These are phyloP conservation scores for Ranitomeya variabilis DNA, from an alignment of 2,113 vertebrate species.

Conservation along the genomic window DNA sequence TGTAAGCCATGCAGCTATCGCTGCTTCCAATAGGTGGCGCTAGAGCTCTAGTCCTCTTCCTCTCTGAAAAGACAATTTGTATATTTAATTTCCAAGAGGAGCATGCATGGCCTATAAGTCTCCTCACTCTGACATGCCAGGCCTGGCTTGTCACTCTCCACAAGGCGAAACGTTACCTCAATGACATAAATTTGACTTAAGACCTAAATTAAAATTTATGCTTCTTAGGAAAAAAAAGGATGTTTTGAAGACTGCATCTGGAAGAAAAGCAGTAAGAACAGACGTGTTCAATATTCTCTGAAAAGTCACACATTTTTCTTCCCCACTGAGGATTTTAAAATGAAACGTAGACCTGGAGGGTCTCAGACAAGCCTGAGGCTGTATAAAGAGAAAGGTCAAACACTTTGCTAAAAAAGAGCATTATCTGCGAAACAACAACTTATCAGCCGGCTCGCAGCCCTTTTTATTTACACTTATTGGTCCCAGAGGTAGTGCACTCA, in stretches of 20 bases:
- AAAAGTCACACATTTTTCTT: slow-evolving; percentile 74
- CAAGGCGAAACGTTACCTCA: too few relatives aligned
- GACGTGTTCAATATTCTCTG: slow-evolving; percentile 69
- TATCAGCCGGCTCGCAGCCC: slow-evolving; percentile 83
- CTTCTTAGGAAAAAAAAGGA: not conserved
- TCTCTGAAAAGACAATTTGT: too few relatives aligned
- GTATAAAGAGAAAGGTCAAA: slow-evolving; percentile 91
- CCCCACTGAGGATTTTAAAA: slow-evolving; percentile 80
- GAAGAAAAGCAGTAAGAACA: slow-evolving; percentile 65
- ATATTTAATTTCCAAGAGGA: too few relatives aligned
- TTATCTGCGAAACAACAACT: slow-evolving; percentile 87
- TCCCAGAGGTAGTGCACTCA: slow-evolving; percentile 86
- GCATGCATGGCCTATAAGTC: too few relatives aligned
- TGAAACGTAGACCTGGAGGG: slow-evolving; percentile 82
- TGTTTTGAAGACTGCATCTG: slow-evolving; percentile 61
- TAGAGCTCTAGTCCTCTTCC: too few relatives aligned
- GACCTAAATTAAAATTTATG: not conserved
- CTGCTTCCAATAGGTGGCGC: too few relatives aligned
- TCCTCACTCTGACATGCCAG: too few relatives aligned
- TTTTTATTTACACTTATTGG: slow-evolving; percentile 93
- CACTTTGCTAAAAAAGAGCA: slow-evolving; percentile 81
- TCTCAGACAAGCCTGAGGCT: slow-evolving; percentile 84
- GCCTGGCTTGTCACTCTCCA: too few relatives aligned
- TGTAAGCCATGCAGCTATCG: too few relatives aligned
- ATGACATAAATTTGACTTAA: not conserved